These are phyloP conservation scores for Pachyramphus minor DNA, from an alignment of 2,113 vertebrate species.

Conservation along the genomic window DNA sequence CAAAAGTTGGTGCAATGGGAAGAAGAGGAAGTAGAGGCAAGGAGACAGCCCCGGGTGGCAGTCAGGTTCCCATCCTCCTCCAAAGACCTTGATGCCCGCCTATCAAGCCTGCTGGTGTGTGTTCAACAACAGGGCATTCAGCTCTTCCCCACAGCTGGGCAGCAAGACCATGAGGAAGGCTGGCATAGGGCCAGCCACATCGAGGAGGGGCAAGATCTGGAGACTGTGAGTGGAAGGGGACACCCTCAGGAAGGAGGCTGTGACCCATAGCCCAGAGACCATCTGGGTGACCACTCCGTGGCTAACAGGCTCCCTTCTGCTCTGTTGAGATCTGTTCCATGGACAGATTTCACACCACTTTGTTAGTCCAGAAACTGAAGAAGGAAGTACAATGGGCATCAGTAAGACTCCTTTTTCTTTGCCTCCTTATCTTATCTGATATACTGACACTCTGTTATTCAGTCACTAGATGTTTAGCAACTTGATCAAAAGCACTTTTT, in stretches of 20 bases:
- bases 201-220: accelerated
- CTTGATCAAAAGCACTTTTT: background rate
- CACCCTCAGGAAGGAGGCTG: background rate
- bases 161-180: accelerated
- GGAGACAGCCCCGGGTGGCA: background rate
- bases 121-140: background rate
- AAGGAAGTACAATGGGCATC: background rate
- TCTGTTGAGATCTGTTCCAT: background rate
- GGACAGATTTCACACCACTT: background rate
- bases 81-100: background rate
- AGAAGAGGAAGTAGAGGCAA: background rate
- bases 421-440: slow-evolving; percentile 26
- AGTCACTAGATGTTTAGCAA: slow-evolving; percentile 55
- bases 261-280: background rate
- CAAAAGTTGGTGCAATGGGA: background rate
- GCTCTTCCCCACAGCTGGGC: background rate
- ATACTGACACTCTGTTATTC: background rate
- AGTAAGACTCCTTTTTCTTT: background rate
- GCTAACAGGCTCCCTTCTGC: background rate
- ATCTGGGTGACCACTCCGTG: background rate
- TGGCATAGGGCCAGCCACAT: background rate
- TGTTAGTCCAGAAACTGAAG: accelerated
- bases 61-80: background rate
- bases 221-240: background rate
- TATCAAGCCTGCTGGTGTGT: accelerated